Conservation (phyloP, 2,113 vertebrate genomes). For the Scomber scombrus region DNA sequence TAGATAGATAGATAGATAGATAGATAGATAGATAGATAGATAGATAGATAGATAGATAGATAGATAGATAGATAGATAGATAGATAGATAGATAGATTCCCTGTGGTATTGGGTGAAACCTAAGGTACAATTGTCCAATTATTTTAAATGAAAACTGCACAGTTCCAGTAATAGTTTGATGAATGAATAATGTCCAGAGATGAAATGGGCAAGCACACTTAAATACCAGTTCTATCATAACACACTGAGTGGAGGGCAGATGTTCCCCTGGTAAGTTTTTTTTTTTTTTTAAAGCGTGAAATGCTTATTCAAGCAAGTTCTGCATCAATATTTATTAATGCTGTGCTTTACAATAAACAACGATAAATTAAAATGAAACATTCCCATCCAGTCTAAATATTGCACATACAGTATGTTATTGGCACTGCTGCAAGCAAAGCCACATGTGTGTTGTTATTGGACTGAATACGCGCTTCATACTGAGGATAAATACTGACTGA, state of each 20-base stretch:
- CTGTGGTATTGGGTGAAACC: slow-evolving; percentile 5
- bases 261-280: slow-evolving; percentile 24
- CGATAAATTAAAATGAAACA: slow-evolving; percentile 40
- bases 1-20: background rate
- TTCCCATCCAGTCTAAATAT: background rate
- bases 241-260: slow-evolving; percentile 14
- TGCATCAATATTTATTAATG: slow-evolving; percentile 49
- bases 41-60: background rate
- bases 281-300: no score
- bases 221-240: slow-evolving; percentile 50
- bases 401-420: slow-evolving; percentile 22
- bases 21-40: background rate
- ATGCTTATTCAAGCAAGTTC: slow-evolving; percentile 23
- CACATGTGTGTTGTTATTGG: background rate
- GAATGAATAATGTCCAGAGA: slow-evolving; percentile 51
- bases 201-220: slow-evolving; percentile 32
- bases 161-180: slow-evolving; percentile 32
- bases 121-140: slow-evolving; percentile 22
- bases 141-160: slow-evolving; percentile 22
- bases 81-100: background rate
- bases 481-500: background rate
- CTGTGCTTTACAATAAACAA: slow-evolving; percentile 19
- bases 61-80: background rate
- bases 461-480: background rate
- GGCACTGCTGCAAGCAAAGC: background rate